These are phyloP conservation scores for Lithobates sylvaticus DNA, from an alignment of 2,797 vertebrate genomes.

Conservation along the genomic window DNA sequence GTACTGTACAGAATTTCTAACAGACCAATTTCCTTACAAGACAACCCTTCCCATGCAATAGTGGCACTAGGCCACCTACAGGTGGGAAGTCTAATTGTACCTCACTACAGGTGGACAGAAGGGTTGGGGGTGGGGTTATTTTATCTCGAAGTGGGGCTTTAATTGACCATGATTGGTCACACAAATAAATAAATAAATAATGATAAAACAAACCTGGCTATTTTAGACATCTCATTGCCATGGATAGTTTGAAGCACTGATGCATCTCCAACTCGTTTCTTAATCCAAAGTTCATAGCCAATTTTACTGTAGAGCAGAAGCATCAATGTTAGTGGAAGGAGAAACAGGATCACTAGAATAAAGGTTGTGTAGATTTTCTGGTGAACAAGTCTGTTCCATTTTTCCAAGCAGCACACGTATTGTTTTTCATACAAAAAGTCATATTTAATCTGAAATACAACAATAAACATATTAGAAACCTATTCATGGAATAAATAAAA, in stretches of 20 bases:
- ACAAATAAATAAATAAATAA: neutral
- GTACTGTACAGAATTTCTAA: too few relatives aligned
- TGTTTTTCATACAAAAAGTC: slow-evolving; percentile 79
- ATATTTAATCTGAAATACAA: slow-evolving; percentile 76
- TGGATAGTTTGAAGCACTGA: slow-evolving; percentile 78
- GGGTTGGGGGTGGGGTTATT: too few relatives aligned
- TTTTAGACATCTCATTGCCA: slow-evolving; percentile 79
- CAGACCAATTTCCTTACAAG: too few relatives aligned
- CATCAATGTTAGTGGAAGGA: slow-evolving; percentile 78
- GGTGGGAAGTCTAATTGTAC: too few relatives aligned
- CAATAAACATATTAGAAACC: slow-evolving; percentile 3
- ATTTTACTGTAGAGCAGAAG: slow-evolving; percentile 77
- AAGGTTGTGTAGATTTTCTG: slow-evolving; percentile 78
- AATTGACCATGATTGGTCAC: neutral
- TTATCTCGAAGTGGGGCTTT: too few relatives aligned
- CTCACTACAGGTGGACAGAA: too few relatives aligned
- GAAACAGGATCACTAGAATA: slow-evolving; percentile 78
- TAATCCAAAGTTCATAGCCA: slow-evolving; percentile 79
- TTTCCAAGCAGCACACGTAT: slow-evolving; percentile 78
- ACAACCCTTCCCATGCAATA: too few relatives aligned
- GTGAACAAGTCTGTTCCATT: slow-evolving; percentile 74
- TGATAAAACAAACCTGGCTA: slow-evolving; percentile 73
- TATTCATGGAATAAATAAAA: neutral
- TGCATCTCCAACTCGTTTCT: slow-evolving; percentile 78
- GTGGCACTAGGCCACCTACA: too few relatives aligned